These are phyloP conservation scores for Harpalus rubripes DNA, from an alignment of 2,888 invertebrate species.

Conservation along the genomic window DNA sequence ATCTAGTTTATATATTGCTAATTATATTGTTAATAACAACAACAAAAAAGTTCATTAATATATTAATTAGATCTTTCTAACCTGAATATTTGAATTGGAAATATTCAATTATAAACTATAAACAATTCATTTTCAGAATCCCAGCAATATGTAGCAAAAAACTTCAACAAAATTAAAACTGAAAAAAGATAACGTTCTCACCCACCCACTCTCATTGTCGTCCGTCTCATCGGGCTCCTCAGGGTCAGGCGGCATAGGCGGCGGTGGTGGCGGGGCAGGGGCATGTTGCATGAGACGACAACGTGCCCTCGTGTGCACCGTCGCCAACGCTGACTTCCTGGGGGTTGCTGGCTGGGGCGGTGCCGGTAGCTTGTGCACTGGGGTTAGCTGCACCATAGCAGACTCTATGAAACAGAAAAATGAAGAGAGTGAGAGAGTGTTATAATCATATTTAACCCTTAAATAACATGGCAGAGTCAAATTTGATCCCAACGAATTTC, in stretches of 20 bases:
- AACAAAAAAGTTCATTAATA: too few relatives aligned
- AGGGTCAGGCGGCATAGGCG: constrained; percentile 73
- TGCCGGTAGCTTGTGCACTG: constrained; percentile 53
- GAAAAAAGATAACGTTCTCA: constrained; percentile 34
- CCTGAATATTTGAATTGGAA: too few relatives aligned
- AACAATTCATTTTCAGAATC: too few relatives aligned
- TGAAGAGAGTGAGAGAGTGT: too few relatives aligned
- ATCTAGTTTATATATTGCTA: too few relatives aligned
- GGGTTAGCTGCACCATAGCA: constrained; percentile 69
- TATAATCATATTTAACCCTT: too few relatives aligned
- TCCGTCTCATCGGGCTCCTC: constrained; percentile 81
- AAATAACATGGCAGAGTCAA: too few relatives aligned
- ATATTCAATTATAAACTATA: too few relatives aligned
- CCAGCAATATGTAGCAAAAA: too few relatives aligned
- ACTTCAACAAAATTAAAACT: background rate
- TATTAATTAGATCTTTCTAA: too few relatives aligned
- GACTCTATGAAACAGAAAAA: constrained; percentile 67
- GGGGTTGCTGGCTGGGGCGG: constrained; percentile 69
- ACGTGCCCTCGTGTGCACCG: constrained; percentile 75
- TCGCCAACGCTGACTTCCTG: constrained; percentile 75
- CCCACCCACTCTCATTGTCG: constrained; percentile 79
- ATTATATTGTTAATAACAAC: too few relatives aligned
- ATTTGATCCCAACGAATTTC: too few relatives aligned
- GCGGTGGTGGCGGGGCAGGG: constrained; percentile 72
- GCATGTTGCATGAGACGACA: constrained; percentile 73